Percentiles rank a stretch among this genome's conserved stretches.
Conservation (phyloP, 1,140 invertebrate genomes). For the Zaprionus lachaisei region DNA sequence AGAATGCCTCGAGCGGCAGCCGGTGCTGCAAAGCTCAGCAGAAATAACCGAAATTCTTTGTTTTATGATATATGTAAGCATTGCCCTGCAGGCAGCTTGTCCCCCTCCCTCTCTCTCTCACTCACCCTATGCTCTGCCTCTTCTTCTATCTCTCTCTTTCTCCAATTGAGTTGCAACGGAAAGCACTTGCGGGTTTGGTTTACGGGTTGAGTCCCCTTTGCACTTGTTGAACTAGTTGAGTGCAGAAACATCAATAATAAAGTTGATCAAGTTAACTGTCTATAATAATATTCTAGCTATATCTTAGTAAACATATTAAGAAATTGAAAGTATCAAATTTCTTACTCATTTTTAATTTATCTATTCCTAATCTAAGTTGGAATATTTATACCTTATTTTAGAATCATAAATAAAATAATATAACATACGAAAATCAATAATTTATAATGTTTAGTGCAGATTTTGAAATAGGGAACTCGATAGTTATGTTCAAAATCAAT, state of each 20-base stretch:
- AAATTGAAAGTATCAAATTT: no score
- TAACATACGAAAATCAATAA: background rate
- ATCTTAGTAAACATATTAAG: no score
- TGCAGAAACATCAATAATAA: background rate
- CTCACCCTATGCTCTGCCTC: no score
- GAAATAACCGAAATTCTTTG: conserved; percentile 51
- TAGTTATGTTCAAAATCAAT: background rate
- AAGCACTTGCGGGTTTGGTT: conserved; percentile 2
- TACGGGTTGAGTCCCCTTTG: background rate
- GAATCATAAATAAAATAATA: background rate
- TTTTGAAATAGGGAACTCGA: no score
- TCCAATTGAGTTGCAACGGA: background rate
- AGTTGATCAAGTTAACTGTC: no score
- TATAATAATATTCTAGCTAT: no score
- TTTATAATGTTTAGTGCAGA: background rate
- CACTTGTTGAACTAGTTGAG: conserved; percentile 18
- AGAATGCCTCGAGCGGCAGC: conserved; percentile 4
- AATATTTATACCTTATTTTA: no score
- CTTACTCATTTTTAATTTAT: no score
- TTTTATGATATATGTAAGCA: conserved; percentile 46
- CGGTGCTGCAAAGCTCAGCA: conserved; percentile 26
- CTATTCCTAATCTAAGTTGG: no score
- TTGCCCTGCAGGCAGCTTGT: conserved; percentile 10
- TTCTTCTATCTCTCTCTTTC: no score
- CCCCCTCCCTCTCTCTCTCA: background rate